A percentile compares a stretch with the other conserved stretches of the same genome.
These are phyloP conservation scores for Scolanthus callimorphus DNA, from an alignment of 92 coral and sea anemone genomes.

Conservation along the genomic window DNA sequence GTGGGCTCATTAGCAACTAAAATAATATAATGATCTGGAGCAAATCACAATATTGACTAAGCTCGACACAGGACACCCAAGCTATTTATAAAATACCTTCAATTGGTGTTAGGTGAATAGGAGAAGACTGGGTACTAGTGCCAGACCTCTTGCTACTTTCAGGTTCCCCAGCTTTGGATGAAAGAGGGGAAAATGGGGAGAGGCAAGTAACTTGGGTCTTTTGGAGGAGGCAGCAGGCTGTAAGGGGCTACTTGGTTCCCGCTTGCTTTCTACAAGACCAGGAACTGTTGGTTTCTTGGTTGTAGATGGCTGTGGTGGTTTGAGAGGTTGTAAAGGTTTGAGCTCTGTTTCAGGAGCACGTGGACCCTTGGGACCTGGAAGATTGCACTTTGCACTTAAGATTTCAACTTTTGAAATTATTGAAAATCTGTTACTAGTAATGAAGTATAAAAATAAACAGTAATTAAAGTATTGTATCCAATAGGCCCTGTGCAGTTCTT, in stretches of 20 bases:
- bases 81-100: no score
- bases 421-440: no score
- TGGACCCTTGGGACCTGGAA: conserved; percentile 77
- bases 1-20: no score
- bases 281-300: conserved; percentile 61
- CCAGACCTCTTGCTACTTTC: conserved; percentile 74
- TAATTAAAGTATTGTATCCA: no score
- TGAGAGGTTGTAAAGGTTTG: conserved; percentile 84
- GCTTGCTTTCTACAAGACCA: conserved; percentile 70
- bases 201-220: conserved; percentile 67
- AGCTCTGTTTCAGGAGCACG: conserved; percentile 78
- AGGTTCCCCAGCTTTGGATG: conserved; percentile 55
- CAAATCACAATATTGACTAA: no score
- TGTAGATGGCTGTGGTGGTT: conserved; percentile 58
- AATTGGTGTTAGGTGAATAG: conserved; percentile 66
- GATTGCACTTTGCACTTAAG: no score
- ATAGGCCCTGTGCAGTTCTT: no score
- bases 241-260: conserved; percentile 76
- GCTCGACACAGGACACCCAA: no score
- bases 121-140: conserved; percentile 49
- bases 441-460: no score
- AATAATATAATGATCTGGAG: no score
- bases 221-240: conserved; percentile 77
- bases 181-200: conserved; percentile 83
- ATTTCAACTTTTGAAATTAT: no score